phyloP scores from a whole-genome alignment of 2,888 invertebrate species.

The Noctua janthina region DNA sequence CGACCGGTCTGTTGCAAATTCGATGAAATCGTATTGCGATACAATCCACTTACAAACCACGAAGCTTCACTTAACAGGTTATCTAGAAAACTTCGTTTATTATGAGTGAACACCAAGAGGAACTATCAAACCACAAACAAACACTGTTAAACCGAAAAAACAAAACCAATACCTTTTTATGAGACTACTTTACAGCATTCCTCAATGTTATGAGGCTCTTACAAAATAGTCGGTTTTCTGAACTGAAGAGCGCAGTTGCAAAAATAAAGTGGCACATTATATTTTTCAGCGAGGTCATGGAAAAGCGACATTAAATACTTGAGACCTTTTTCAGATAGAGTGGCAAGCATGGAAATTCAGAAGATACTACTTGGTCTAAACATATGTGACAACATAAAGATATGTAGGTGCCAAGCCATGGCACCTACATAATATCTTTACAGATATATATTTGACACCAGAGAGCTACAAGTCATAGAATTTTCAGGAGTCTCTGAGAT shows the following conservation, averaged over 20 bases:
- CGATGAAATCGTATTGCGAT: slow-evolving; percentile 12
- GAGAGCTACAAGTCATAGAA: background rate
- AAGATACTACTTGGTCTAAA: background rate
- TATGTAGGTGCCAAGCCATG: too few species aligned
- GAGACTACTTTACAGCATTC: background rate
- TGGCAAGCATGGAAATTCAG: too few species aligned
- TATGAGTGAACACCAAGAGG: background rate
- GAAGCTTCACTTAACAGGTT: background rate
- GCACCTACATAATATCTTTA: background rate
- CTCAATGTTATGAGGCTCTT: background rate
- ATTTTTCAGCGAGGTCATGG: background rate
- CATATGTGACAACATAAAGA: background rate
- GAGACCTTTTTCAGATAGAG: background rate
- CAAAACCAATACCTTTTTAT: background rate
- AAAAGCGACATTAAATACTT: background rate
- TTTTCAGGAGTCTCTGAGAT: background rate
- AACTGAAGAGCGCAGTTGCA: background rate
- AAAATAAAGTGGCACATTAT: background rate
- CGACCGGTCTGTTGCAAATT: slow-evolving; percentile 12
- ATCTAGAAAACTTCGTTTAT: background rate
- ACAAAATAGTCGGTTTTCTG: background rate
- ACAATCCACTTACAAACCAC: slow-evolving; percentile 5
- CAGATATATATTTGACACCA: background rate
- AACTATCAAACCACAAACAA: background rate
- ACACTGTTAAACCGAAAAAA: background rate